Base-by-base conservation (phyloP, 2,888 invertebrate genomes). In the Theretra japonica region DNA sequence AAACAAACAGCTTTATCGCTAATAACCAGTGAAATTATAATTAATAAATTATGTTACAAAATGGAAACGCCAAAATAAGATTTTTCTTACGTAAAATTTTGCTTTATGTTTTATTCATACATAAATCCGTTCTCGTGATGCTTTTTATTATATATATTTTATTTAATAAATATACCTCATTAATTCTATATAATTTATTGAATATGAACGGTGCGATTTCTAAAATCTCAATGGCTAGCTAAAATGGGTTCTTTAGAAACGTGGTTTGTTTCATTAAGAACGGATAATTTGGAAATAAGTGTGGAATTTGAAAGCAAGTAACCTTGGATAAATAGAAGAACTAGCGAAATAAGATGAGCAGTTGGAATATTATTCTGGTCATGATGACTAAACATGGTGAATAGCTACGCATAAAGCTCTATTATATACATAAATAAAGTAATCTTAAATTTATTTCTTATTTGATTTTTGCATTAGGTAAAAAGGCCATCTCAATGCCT, bases 211-310 rank as follows among this genome's bases (percentile, higher is more conserved):
- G 41, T 65, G 6, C 33, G 21, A 19, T 65, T 48, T 65, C 65
- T 23, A 65, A 48, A 48, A 23, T 41, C 23, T 23, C 15, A 48
- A 48, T 48, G 23, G 17, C 0, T 41, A n/a, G 21, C 5, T 65
- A 48, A 62, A 48, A 48, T 48, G 33, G 17, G 41, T 17, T 15
- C 41, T 21, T n/a, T 15, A 28, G 1, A 19, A 21, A 41, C 21
- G 25, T 21, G 17, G 41, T 23, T 48, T 21, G 65, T 48, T 65
- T 48, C 41, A 48, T 48, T 65, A 65, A 23, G 4, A 41, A 48
- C 23, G 17, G 23, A 23, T 65, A 17, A 65, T 65, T 74, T 71
- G 69, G 75, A 74, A 76, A 65, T 48, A 41, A 65, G 21, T 73
- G 30, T 17, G 70, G 75, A 48, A 48, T 65, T 65, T 65, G 65